Evolutionary conservation across 2,113 vertebrate genomes (phyloP).

Genomic region (Poecilia latipinna): DNA sequence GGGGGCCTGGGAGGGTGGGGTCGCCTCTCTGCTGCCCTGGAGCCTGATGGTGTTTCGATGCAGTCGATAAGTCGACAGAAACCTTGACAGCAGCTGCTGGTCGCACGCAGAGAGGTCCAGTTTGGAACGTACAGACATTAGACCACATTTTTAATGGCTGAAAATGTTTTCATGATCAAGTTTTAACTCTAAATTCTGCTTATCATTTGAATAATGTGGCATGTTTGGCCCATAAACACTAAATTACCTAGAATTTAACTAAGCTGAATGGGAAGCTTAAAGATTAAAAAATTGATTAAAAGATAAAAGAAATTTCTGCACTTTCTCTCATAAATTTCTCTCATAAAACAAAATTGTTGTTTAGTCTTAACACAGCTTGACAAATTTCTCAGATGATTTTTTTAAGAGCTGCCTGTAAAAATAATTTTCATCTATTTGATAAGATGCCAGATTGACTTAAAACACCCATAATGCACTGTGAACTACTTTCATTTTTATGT

Average conservation of each 20-base stretch:
- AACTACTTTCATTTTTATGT: neutral
- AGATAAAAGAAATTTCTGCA: no score
- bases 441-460: no score
- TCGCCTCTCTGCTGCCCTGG: slow-evolving; percentile 4
- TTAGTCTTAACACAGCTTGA: neutral
- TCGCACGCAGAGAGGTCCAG: slow-evolving; percentile 6
- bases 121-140: slow-evolving; percentile 41
- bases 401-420: neutral
- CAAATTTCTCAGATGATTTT: neutral
- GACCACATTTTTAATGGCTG: neutral
- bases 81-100: slow-evolving; percentile 2
- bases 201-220: neutral
- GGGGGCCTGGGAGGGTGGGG: slow-evolving; percentile 31
- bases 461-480: no score
- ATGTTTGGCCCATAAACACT: neutral
- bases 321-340: no score
- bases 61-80: neutral
- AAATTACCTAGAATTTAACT: neutral
- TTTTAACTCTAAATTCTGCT: neutral
- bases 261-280: neutral
- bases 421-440: neutral
- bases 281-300: neutral
- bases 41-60: slow-evolving; percentile 14
- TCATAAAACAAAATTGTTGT: neutral
- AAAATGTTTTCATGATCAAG: neutral